phyloP scores from a whole-genome alignment of 2,113 vertebrate species.

The Pteropus alecto region DNA sequence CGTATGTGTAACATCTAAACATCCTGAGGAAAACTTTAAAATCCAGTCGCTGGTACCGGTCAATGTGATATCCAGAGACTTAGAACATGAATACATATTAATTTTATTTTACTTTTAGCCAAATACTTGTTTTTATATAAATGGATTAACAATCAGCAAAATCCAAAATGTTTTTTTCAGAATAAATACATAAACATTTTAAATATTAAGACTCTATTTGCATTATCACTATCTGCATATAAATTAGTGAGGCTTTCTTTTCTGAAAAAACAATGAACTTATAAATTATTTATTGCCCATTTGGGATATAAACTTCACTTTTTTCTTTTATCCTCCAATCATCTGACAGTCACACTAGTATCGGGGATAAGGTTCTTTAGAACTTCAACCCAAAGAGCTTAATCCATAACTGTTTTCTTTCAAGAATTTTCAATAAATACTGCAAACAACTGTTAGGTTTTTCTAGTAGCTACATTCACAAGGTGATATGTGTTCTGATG shows the following conservation, averaged over 20 bases:
- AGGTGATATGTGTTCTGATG: neutral
- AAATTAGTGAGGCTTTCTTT: neutral
- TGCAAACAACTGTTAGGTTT: neutral
- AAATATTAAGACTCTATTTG: neutral
- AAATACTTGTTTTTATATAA: constrained; percentile 2
- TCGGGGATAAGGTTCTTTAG: neutral
- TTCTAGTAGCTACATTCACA: neutral
- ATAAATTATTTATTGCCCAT: neutral
- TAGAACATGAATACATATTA: neutral
- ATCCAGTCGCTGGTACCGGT: neutral
- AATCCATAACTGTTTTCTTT: neutral
- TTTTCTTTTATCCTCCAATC: neutral
- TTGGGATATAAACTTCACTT: neutral
- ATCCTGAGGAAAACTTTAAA: constrained; percentile 18
- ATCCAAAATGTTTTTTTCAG: neutral
- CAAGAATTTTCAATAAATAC: neutral
- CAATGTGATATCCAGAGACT: neutral
- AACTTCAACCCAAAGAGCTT: neutral
- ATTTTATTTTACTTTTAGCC: constrained; percentile 1
- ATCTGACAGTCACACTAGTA: neutral
- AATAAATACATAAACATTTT: neutral
- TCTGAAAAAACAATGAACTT: neutral
- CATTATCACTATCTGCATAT: neutral
- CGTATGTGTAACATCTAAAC: neutral
- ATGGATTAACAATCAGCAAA: neutral